Evolutionary conservation across 2,888 invertebrate species (phyloP).

Genomic region (Gymnoscelis rufifasciata): DNA sequence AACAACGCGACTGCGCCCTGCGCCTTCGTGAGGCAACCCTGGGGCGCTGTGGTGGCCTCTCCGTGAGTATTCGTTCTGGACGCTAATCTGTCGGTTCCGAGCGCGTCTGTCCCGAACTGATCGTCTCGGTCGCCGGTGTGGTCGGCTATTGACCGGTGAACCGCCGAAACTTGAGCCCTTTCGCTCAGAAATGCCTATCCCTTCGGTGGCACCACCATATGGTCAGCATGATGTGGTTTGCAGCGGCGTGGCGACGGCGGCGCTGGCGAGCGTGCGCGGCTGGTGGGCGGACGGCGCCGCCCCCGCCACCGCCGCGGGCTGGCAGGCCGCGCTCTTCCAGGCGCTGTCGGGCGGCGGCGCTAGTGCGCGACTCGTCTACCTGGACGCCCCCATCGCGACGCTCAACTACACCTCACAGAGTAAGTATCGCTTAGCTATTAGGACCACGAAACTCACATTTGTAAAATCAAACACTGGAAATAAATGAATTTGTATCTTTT

Average conservation of each 20-base stretch:
- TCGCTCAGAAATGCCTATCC: no score
- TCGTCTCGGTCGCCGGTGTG: no score
- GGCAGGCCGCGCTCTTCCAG: slow-evolving; percentile 50
- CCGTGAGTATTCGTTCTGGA: slow-evolving; percentile 72
- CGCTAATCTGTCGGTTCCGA: no score
- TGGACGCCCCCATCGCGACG: slow-evolving; percentile 35
- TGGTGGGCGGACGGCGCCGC: slow-evolving; percentile 61
- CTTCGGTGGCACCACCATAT: no score
- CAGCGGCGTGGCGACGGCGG: slow-evolving; percentile 35
- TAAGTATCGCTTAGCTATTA: no score
- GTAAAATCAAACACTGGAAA: no score
- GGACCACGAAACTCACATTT: no score
- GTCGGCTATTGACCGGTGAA: no score
- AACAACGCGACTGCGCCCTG: slow-evolving; percentile 62
- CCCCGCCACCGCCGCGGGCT: slow-evolving; percentile 38
- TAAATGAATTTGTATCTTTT: no score
- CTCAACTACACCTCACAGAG: slow-evolving; percentile 42
- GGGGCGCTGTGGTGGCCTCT: slow-evolving; percentile 76
- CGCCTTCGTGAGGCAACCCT: slow-evolving; percentile 81
- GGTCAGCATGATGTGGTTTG: no score
- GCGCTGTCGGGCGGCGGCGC: slow-evolving; percentile 47
- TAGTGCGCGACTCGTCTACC: slow-evolving; percentile 44
- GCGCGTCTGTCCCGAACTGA: no score
- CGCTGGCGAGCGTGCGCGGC: slow-evolving; percentile 41
- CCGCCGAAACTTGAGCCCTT: no score